Conservation (phyloP, 2,888 invertebrate genomes). For the Tetrapedia diversipes region DNA sequence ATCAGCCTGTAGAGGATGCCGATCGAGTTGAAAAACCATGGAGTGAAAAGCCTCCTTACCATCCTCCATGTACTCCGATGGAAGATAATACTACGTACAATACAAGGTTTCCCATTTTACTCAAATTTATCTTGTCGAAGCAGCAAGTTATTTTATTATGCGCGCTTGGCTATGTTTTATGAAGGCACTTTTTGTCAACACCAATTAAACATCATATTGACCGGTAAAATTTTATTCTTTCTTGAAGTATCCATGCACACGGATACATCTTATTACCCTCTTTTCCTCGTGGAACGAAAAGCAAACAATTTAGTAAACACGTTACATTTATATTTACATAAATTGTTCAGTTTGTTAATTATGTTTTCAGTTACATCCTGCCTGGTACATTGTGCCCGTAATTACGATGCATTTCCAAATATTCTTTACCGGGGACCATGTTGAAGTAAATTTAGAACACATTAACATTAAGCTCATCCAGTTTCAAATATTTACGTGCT, state of each 20-base stretch:
- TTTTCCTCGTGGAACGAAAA: too few relatives aligned
- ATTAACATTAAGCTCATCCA: too few relatives aligned
- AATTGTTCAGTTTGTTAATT: background rate
- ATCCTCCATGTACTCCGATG: constrained; percentile 70
- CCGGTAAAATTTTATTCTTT: too few relatives aligned
- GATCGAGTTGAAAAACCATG: constrained; percentile 70
- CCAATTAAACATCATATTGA: background rate
- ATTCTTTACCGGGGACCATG: too few relatives aligned
- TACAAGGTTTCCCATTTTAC: constrained; percentile 68
- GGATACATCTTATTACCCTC: too few relatives aligned
- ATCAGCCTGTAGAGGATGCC: constrained; percentile 73
- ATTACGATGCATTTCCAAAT: background rate
- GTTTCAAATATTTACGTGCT: too few relatives aligned
- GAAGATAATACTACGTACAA: constrained; percentile 79
- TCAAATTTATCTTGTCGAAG: background rate
- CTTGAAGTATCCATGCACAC: too few relatives aligned
- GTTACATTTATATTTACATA: too few relatives aligned
- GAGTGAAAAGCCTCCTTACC: constrained; percentile 65
- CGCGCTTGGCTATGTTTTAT: too few relatives aligned
- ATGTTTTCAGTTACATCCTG: constrained; percentile 72
- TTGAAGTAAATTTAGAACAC: too few relatives aligned
- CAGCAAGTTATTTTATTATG: background rate
- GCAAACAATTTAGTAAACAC: too few relatives aligned
- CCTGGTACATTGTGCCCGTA: constrained; percentile 75
- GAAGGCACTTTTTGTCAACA: too few relatives aligned